Percentiles rank a stretch among this genome's conserved stretches.
Conservation (phyloP, 2,797 vertebrate genomes). For the Chaunax sp. region DNA sequence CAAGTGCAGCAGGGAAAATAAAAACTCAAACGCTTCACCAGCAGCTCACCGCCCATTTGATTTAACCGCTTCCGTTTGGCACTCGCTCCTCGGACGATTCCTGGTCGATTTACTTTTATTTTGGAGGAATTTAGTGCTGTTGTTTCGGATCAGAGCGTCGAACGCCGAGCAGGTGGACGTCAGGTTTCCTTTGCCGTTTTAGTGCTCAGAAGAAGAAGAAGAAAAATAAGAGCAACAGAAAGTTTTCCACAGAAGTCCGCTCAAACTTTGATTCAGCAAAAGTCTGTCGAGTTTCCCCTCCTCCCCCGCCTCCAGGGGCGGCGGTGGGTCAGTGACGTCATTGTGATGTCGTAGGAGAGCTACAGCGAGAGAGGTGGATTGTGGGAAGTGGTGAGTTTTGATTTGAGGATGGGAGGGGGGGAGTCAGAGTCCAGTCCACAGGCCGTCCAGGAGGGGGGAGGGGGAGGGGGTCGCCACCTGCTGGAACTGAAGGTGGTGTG, state of each 20-base stretch:
- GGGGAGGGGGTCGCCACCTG: slow-evolving; percentile 63
- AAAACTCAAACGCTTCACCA: slow-evolving; percentile 34
- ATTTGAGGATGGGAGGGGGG: slow-evolving; percentile 3
- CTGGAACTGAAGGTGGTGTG: slow-evolving; percentile 90
- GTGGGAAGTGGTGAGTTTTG: slow-evolving; percentile 40
- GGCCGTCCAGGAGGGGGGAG: slow-evolving; percentile 44
- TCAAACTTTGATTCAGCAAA: slow-evolving; percentile 26
- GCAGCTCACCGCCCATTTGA: slow-evolving; percentile 30
- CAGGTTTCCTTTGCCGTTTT: slow-evolving; percentile 27
- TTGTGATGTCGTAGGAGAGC: slow-evolving; percentile 61
- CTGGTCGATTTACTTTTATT: slow-evolving; percentile 40
- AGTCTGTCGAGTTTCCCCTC: slow-evolving; percentile 10
- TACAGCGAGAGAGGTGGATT: slow-evolving; percentile 70
- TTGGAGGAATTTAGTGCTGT: slow-evolving; percentile 77
- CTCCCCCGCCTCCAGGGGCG: slow-evolving; percentile 12
- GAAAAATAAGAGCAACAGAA: slow-evolving; percentile 69
- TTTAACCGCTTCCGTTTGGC: slow-evolving; percentile 84
- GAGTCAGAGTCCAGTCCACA: slow-evolving; percentile 80
- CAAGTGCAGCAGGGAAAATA: slow-evolving; percentile 86
- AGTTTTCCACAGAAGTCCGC: slow-evolving; percentile 72
- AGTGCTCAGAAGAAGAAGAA: slow-evolving; percentile 66
- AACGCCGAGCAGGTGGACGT: slow-evolving; percentile 10
- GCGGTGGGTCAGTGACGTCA: slow-evolving; percentile 49
- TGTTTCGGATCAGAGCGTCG: slow-evolving; percentile 29
- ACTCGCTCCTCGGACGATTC: slow-evolving; percentile 78